Evolutionary conservation across 2,113 vertebrate species (phyloP), one percentile per base, ranked within the genome.

Genomic region (Brienomyrus longianalis): DNA sequence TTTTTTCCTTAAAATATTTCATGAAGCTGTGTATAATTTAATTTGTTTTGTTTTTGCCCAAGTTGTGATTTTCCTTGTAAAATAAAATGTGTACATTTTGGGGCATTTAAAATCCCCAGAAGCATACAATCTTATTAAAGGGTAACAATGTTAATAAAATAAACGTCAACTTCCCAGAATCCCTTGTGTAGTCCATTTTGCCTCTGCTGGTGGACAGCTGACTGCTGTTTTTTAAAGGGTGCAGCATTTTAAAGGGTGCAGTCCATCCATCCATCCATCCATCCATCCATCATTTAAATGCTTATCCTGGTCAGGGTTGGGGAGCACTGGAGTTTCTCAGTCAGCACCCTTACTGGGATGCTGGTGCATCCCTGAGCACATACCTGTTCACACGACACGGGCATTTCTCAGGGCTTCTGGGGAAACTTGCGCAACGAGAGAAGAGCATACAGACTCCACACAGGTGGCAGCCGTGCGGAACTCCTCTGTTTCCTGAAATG

Each of bases 121-220:
- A 98, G 94, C 95, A 89, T 98, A 96, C 94, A 96, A 97, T 97
- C 96, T 97, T 97, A 96, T 97, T 94, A 98, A 98, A 98, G 97
- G 98, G 97, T 98, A 97, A 95, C 96, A 92, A 97, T 98, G 97
- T 97, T 98, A 98, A 98, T 98, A 97, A 98, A 99, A 97, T 93
- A 92, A 95, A 96, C 94, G 94, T 94, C 94, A 96, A 95, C 92
- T 95, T 52, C 93, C 90, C 92, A 91, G 74, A 23, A 7, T 88
- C 13, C 9, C 74, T 80, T 48, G 50, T 54, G 84, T 35, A 92
- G 90, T 91, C 91, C 89, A 15, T 94, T 86, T 9, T 51, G n/a
- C 52, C 9, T 43, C 50, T 56, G 50, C 48, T 54, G 17, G n/a
- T 31, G n/a, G 48, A 56, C n/a, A 47, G n/a, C 10, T 27, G 45